Conservation (phyloP, 2,888 invertebrate genomes). For the Imbricaverruca yamaguchii region DNA sequence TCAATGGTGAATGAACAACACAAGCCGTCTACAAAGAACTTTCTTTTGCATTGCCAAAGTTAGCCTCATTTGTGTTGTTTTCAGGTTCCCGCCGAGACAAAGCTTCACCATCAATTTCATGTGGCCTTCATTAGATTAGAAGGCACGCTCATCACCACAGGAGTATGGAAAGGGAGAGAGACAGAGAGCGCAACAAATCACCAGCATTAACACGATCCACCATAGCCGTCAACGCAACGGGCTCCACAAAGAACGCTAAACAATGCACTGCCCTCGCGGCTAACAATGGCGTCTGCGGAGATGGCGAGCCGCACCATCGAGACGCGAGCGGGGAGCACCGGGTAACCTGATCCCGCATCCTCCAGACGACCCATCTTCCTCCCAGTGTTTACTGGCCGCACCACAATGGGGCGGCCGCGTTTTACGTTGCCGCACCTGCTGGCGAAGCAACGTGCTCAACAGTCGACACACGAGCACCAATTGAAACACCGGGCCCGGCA, state of each 20-base stretch:
- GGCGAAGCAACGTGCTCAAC: no score
- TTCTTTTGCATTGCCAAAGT: no score
- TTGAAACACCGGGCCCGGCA: no score
- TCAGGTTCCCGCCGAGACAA: no score
- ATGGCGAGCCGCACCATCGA: neutral
- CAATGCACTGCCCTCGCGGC: neutral
- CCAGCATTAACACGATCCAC: neutral
- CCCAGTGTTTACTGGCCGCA: neutral
- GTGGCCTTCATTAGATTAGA: neutral
- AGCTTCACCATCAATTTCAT: neutral
- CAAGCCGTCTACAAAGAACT: no score
- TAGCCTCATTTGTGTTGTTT: no score
- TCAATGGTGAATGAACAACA: no score
- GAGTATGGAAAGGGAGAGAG: neutral
- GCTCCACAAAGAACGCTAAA: neutral
- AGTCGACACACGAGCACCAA: no score
- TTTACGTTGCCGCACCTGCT: no score
- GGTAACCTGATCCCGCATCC: neutral
- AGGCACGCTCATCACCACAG: neutral
- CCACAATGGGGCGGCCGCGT: neutral
- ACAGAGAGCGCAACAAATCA: neutral
- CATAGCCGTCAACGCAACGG: neutral
- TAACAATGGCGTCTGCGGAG: neutral
- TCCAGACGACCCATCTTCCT: neutral
- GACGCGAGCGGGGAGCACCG: neutral